These are phyloP conservation scores for Parnassius apollo DNA, from an alignment of 2,888 invertebrate species.

Conservation along the genomic window DNA sequence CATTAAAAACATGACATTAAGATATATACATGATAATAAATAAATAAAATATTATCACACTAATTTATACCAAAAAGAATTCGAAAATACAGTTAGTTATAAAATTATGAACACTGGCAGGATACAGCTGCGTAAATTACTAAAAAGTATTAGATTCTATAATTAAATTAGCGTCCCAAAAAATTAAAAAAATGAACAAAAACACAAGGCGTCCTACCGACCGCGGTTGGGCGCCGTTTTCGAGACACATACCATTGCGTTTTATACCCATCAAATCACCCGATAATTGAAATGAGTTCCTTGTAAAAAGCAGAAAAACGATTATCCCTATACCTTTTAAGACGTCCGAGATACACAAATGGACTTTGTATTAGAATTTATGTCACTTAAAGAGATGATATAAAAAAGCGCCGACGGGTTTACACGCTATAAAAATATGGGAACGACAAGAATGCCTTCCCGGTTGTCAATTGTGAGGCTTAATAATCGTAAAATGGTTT, in stretches of 20 bases:
- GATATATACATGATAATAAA: not conserved
- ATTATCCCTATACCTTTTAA: slow-evolving; percentile 80
- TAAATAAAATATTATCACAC: not conserved
- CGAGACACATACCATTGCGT: slow-evolving; percentile 72
- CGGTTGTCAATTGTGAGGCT: slow-evolving; percentile 76
- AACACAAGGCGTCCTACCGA: slow-evolving; percentile 58
- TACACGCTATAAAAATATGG: slow-evolving; percentile 81
- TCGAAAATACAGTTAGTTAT: slow-evolving; percentile 55
- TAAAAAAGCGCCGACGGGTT: slow-evolving; percentile 78
- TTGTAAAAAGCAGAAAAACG: slow-evolving; percentile 80
- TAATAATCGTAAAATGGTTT: slow-evolving; percentile 80
- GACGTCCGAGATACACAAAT: slow-evolving; percentile 81
- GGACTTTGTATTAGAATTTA: slow-evolving; percentile 81
- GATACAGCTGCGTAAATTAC: slow-evolving; percentile 64
- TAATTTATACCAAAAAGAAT: slow-evolving; percentile 17
- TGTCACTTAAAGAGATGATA: slow-evolving; percentile 79
- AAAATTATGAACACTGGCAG: slow-evolving; percentile 62
- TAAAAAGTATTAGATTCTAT: slow-evolving; percentile 58
- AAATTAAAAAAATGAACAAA: slow-evolving; percentile 65
- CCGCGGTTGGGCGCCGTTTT: slow-evolving; percentile 71
- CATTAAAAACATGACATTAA: not conserved
- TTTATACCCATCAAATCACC: slow-evolving; percentile 77
- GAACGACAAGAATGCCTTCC: slow-evolving; percentile 73
- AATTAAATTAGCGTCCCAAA: slow-evolving; percentile 78
- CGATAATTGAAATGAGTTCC: slow-evolving; percentile 82